Base-by-base conservation (phyloP, 2,797 vertebrate species). In the Philypnodon macrostomus region DNA sequence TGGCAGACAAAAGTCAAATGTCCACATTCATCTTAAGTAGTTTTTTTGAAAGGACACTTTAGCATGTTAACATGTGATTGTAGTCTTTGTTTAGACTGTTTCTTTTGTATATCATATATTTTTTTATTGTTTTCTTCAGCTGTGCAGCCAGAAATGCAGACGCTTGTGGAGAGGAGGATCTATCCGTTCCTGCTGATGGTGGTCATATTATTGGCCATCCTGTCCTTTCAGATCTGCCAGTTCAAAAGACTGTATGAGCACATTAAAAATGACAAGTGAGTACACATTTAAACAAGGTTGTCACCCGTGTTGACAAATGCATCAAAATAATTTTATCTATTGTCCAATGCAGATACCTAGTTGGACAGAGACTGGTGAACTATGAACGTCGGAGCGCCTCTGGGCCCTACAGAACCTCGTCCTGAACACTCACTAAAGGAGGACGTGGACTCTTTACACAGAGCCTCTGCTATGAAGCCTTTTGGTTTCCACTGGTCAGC, bases 211-310 rank as follows among this genome's bases (percentile, higher is more conserved):
- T 89, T 97, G 87, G 93, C 90, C 64, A 91, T 98, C 67, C 80
- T 98, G 18, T 96, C 91, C 81, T 97, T 98, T 81, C 96, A 98
- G 88, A 91, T 98, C 63, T 92, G 93, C 60, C 96, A 98, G 82
- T 98, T 98, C 87, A 97, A 93, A 86, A 94, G 95, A 78, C 94
- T 98, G 86, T 98, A 98, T 46, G 96, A 98, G 67, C 96, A 98
- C 84, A 98, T 98, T 80, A 98, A 98, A 86, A 98, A 98, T 18
- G 96, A 98, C 89, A 98, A 98, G 96, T 98, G 65, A 91, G 94
- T 82, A 52, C 7, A 23, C 15, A 8, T 5, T 3, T n/a, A n/a
- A n/a, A n/a, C n/a, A n/a, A n/a, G n/a, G n/a, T n/a, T 10, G 8
- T 6, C 4, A 9, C 1, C n/a, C n/a, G n/a, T 44, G 18, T 3